Evolutionary conservation across 2,113 vertebrate species (phyloP), one percentile per base, ranked within the genome.

Genomic region (Larimichthys polyactis): DNA sequence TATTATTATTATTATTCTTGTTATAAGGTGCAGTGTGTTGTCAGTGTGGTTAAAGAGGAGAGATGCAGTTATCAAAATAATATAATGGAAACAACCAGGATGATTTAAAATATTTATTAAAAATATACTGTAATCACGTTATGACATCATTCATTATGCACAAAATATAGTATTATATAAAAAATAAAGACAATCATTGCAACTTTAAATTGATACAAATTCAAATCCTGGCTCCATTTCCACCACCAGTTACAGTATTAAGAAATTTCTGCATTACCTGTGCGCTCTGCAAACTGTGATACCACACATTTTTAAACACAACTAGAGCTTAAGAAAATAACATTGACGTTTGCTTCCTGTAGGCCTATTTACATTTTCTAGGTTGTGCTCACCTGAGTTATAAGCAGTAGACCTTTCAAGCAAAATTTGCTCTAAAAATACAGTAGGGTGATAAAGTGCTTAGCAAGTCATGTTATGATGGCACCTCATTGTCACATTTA

Each of bases 361-460:
- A 27, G 67, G 71, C 24, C 58, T 22, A 44, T 72, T 80, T 67
- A 68, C 57, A 60, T 75, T 55, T 74, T 67, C 11, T 48, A 68
- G 46, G 22, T 55, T 27, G 64, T 54, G 57, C 40, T 49, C 65
- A 64, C 62, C 44, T 87, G 40, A 81, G 40, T 75, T 84, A 40
- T 24, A 84, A 81, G 77, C 78, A 64, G 17, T 79, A 85, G 40
- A 84, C 10, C 54, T 32, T 20, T 63, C 16, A 79, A 78, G 75
- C 71, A 79, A 49, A 85, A 67, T 76, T 78, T 63, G 36, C 57
- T 82, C 36, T 65, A 32, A 85, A 91, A 89, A 71, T 85, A 91
- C 89, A 90, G 89, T 89, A 87, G 68, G 81, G 67, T 71, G 70
- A 85, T 94, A 94, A 94, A 94, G 93, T 94, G 94, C 94, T 83